Conservation (phyloP, 1,140 invertebrate genomes). For the Ostrea edulis region DNA sequence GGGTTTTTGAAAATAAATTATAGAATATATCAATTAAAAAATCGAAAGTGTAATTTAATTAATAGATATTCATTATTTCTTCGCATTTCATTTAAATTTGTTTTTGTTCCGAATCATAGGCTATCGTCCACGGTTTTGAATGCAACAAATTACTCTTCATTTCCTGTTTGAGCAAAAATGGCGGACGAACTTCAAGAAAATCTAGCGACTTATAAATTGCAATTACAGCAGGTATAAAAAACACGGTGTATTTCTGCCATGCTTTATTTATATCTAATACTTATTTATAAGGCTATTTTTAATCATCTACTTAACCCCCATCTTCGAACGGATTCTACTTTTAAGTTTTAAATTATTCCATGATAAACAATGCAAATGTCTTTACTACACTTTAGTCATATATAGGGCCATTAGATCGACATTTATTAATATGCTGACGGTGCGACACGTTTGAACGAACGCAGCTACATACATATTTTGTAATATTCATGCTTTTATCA, state of each 20-base stretch:
- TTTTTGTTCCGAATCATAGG: background rate
- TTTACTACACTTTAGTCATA: no score
- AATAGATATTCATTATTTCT: background rate
- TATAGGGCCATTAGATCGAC: no score
- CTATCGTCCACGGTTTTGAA: background rate
- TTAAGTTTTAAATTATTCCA: no score
- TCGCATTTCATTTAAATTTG: background rate
- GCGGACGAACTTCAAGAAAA: constrained; percentile 23
- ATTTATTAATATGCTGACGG: no score
- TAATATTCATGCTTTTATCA: no score
- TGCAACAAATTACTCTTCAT: background rate
- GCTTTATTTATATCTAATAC: no score
- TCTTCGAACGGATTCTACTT: no score
- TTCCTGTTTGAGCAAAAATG: constrained; percentile 13
- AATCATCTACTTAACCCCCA: no score
- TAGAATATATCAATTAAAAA: background rate
- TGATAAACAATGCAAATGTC: no score
- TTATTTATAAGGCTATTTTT: no score
- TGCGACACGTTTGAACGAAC: no score
- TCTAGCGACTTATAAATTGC: constrained; percentile 10
- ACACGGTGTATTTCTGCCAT: background rate
- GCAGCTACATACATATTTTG: no score
- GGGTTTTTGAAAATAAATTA: background rate
- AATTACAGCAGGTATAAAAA: constrained; percentile 24
- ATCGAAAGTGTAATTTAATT: background rate